Evolutionary conservation across 2,797 vertebrate genomes (phyloP), one percentile per base, ranked within the genome.

Genomic region (Cebuella pygmaea): DNA sequence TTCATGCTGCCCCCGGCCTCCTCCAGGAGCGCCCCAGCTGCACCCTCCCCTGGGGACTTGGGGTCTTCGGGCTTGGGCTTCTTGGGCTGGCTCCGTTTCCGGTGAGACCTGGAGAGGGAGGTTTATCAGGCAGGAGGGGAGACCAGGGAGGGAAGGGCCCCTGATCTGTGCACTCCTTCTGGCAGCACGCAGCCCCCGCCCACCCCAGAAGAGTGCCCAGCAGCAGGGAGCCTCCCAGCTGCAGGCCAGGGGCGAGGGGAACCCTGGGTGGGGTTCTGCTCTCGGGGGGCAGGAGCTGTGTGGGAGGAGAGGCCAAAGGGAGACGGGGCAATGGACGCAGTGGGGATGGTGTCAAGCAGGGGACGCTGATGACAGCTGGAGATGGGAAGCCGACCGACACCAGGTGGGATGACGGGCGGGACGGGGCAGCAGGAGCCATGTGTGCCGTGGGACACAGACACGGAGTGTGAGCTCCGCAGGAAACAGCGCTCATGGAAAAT

Each of bases 51-150:
- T 7, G 99, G 98, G 33, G 99, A 98, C 97, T 99, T 99, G 96
- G 99, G 99, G 98, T 99, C 99, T 86, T 99, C 99, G 0, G 99
- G 99, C 98, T 99, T 99, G 39, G 99, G 98, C 92, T 99, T 99
- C 74, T 99, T 99, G 33, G 99, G 98, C 94, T 99, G 99, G 95
- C 99, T 99, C 97, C 99, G 99, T 97, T 99, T 99, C 96, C 99
- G 99, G 98, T 99, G 99, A 52, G 99, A 99, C 98, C 99, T 99
- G 95, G 15, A 90, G 96, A 95, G 6, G 96, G 83, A 97, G 17
- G 96, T 76, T 59, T 14, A 79, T 97, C 90, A 90, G 90, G 74
- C 76, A 14, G 93, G 52, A 64, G 70, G 46, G 36, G 2, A 46
- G 27, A 26, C 4, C 1, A 13, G 14, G 4, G 4, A 19, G 6